These are phyloP conservation scores for Caenorhabditis sp. DNA, from an alignment of 2,888 invertebrate species.

Conservation along the genomic window DNA sequence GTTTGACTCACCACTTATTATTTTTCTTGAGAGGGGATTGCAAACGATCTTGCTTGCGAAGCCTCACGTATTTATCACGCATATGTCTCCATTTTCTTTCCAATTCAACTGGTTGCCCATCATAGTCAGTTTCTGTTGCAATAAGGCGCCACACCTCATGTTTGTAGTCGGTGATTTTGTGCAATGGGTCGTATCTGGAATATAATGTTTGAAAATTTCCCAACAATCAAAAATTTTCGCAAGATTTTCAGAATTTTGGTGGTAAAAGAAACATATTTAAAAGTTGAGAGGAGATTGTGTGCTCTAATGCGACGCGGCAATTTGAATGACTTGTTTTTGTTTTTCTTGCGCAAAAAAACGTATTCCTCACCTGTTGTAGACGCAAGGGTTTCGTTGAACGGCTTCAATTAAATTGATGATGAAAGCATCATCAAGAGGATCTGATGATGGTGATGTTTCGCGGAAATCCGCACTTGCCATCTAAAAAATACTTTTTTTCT, in stretches of 20 bases:
- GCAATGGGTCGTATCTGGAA: constrained; percentile 42
- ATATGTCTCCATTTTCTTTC: constrained; percentile 54
- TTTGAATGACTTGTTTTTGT: neutral
- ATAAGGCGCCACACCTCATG: constrained; percentile 43
- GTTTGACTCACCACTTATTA: constrained; percentile 49
- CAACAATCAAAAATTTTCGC: too few species aligned
- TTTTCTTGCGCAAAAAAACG: neutral
- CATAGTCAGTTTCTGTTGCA: constrained; percentile 29
- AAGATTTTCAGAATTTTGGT: too few species aligned
- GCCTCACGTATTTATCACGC: constrained; percentile 52
- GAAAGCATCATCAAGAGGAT: constrained; percentile 41
- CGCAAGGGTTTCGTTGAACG: constrained; percentile 45
- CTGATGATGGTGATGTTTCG: constrained; percentile 12
- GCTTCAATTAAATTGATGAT: constrained; percentile 37
- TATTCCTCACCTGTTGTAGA: constrained; percentile 39
- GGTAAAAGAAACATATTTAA: neutral
- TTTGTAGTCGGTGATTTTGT: constrained; percentile 45
- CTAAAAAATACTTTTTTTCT: neutral
- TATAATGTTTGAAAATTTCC: neutral
- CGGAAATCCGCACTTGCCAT: neutral
- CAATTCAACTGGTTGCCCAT: constrained; percentile 43
- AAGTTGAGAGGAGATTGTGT: neutral
- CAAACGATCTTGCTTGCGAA: constrained; percentile 44
- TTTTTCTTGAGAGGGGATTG: constrained; percentile 36
- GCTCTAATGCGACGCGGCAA: neutral